Base-by-base conservation (phyloP, 2,888 invertebrate species). In the Drosophila melanocephala region DNA sequence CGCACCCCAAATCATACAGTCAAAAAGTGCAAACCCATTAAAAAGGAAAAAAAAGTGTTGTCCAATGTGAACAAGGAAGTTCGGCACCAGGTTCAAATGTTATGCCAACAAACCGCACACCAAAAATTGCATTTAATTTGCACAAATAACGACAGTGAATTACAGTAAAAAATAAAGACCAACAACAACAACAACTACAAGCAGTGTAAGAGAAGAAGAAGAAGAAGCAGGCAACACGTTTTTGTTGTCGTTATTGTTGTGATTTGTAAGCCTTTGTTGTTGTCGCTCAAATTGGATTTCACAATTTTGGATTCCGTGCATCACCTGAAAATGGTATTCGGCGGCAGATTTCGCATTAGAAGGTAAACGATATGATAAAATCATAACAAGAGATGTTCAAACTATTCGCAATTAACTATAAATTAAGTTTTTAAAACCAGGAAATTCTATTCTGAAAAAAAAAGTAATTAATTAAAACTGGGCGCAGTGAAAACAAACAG, bases 281-380 rank as follows among this genome's bases (percentile, higher is more conserved):
- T 72, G 61, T 65, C 51, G 47, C 51, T 79, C 91, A 91, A 80
- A 85, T 87, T 92, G 92, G 90, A 92, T 90, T 89, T 90, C 86
- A 81, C 89, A 79, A 92, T 83, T 74, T 83, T 92, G 92, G 92
- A 91, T 80, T 86, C 90, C 77, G 89, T 89, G 63, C 84, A 87
- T 83, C 91, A 91, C 80, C 85, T 92, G 88, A 93, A 93, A 89
- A 93, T 93, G 93, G 93, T 93, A 81, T 93, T 93, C 88, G 93
- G 93, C 85, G 94, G 93, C 89, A 93, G 93, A 89, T 93, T 93
- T 92, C 93, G 93, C 81, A 92, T 93, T 79, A 92, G 93, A 93
- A 93, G 93, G 93, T 93, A 93, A 90, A 78, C 35, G 37, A 67
- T 52, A 57, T 42, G 30, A 58, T 30, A 56, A 28, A 50, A 22